Base-by-base conservation (phyloP, 2,888 invertebrate genomes). In the Drosophila cognata region DNA sequence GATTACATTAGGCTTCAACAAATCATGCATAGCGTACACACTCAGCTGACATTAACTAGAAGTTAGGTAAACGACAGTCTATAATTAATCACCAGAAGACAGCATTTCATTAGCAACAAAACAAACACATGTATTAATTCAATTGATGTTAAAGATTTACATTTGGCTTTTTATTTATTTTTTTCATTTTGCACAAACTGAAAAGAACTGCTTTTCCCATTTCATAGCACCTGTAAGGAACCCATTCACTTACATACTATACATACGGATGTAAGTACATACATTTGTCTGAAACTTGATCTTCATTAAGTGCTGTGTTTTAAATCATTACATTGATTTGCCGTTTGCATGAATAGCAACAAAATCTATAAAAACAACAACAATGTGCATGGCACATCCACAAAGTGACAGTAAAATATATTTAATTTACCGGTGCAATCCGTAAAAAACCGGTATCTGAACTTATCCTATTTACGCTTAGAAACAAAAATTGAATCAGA, bases 381-480 rank as follows among this genome's bases (percentile, higher is more conserved):
- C 29, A 41, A n/a, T n/a, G 29, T 29, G 29, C 31, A 28, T 52
- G 6, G 13, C 38, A 48, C 18, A 41, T 51, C 18, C 50, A 46
- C 10, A 28, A 65, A 56, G 48, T 75, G 55, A 18, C 71, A 57
- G 21, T 31, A 25, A 41, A 8, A 25, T 46, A 46, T 16, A 6
- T 48, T 38, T 16, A n/a, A 60, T 53, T 51, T 63, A 63, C 38
- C 60, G 63, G 60, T 63, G 60, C 43, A 46, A 67, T 55, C 56
- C 29, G 43, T 25, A 53, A 36, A 35, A 74, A 77, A 77, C 77
- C 73, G 73, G 65, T 77, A 65, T 56, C 25, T 53, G 53, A 63
- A 65, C 18, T 56, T 56, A 68, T 77, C 55, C 55, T 50, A 59
- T 65, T 64, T 61, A 33, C 33, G 35, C 33, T 28, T 43, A 53